phyloP scores from a whole-genome alignment of 1,140 invertebrate species.

The Hydropsyche tenuis region DNA sequence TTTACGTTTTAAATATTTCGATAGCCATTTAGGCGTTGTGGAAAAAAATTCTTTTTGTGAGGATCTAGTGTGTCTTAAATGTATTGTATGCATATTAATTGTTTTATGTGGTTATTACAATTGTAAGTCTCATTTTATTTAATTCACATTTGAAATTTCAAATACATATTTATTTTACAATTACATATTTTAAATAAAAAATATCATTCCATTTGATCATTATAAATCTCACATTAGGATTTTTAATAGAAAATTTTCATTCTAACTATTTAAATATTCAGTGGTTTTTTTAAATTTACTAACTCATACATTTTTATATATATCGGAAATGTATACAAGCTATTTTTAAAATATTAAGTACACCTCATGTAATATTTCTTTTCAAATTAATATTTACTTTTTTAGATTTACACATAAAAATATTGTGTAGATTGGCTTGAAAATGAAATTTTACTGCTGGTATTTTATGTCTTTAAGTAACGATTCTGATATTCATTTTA shows the following conservation, averaged over 20 bases:
- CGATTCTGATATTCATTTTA: too few relatives aligned
- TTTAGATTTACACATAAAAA: too few relatives aligned
- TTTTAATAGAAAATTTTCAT: constrained; percentile 2
- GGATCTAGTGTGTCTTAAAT: too few relatives aligned
- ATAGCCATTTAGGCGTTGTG: too few relatives aligned
- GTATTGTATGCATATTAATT: background rate
- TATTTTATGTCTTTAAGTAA: too few relatives aligned
- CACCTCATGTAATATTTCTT: too few relatives aligned
- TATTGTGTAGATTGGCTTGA: too few relatives aligned
- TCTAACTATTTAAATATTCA: background rate
- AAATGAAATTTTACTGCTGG: too few relatives aligned
- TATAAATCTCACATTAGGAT: constrained; percentile 20
- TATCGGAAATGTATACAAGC: background rate
- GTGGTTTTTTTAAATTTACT: background rate
- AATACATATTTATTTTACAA: background rate
- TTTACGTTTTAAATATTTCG: too few relatives aligned
- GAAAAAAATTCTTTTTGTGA: too few relatives aligned
- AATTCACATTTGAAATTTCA: background rate
- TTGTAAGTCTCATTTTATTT: background rate
- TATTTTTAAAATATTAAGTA: background rate
- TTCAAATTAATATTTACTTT: too few relatives aligned
- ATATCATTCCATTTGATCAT: constrained; percentile 22
- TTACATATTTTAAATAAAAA: background rate
- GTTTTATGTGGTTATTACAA: background rate
- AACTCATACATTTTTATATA: constrained; percentile 1